Evolutionary conservation across 2,797 vertebrate species (phyloP), one percentile per base, ranked within the genome.

Genomic region (Sebastes diaconus): DNA sequence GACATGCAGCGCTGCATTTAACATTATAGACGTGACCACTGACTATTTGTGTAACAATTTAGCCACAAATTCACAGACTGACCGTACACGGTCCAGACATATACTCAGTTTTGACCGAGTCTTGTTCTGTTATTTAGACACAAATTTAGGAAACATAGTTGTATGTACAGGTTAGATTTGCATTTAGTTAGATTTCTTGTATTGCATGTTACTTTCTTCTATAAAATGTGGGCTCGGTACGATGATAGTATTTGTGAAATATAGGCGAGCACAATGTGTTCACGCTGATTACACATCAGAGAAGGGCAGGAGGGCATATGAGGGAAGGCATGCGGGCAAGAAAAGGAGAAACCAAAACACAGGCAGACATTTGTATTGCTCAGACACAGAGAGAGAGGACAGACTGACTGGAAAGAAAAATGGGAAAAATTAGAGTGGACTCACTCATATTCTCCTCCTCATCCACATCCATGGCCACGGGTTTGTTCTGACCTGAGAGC

Each of bases 401-500:
- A 42, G 67, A 84, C 16, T 6, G 42, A 72, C 13, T 22, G 30
- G 18, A 50, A 50, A 50, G 11, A 60, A 50, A 73, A 59, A 71
- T 42, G 61, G 14, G 29, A 65, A 10, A 66, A 75, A 66, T 50
- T 20, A 5, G 54, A 39, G 58, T 36, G 1, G 4, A 97, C 98
- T 99, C 97, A 99, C 98, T 99, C 98, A 98, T 98, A 88, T 98
- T 99, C 95, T 98, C 98, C 92, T 98, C 98, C 87, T 99, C 98
- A 9, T 99, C 98, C 89, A 96, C 86, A 83, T 99, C 98, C 98
- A 99, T 98, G 90, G 94, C 89, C 91, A 95, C 94, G 75, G 87
- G 88, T 86, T 96, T 96, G 83, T 88, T 95, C 89, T 96, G 96
- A 87, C 86, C 94, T 84, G 95, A 95, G 90, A 95, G 92, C 93